Evolutionary conservation across 2,888 invertebrate species (phyloP).

Genomic region (Entomobrya proxima): DNA sequence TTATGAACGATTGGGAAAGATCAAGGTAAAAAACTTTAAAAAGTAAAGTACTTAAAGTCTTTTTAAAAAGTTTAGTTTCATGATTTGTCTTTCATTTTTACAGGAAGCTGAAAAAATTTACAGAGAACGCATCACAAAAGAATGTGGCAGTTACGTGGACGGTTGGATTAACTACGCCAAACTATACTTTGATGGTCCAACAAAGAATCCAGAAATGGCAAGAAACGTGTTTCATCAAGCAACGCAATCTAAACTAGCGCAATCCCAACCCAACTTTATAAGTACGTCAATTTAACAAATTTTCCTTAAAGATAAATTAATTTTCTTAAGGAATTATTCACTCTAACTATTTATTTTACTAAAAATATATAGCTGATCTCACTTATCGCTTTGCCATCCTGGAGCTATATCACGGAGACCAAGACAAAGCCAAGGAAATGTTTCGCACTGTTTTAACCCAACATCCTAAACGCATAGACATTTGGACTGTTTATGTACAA

Average conservation of each 20-base stretch:
- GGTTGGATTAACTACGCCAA: not conserved
- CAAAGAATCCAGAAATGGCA: not conserved
- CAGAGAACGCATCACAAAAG: not conserved
- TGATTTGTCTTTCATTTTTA: not conserved
- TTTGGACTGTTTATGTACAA: slow-evolving; percentile 2
- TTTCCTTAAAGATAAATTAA: too few species aligned
- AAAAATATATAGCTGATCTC: not conserved
- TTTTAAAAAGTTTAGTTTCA: not conserved
- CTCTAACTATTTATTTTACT: not conserved
- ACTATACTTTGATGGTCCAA: not conserved
- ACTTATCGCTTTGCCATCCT: not conserved
- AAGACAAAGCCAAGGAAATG: not conserved
- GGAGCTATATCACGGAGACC: not conserved
- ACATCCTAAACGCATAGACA: not conserved
- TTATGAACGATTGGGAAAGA: not conserved
- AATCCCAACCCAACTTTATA: not conserved
- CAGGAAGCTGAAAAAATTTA: not conserved
- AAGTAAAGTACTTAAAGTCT: not conserved
- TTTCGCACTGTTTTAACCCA: not conserved
- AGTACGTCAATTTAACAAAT: too few species aligned
- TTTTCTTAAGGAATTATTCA: not conserved
- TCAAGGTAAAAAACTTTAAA: not conserved
- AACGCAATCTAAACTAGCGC: not conserved
- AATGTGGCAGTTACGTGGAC: not conserved
- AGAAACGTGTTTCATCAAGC: not conserved